phyloP scores from a whole-genome alignment of 2,888 invertebrate genomes.

The Ligdia adustata region DNA sequence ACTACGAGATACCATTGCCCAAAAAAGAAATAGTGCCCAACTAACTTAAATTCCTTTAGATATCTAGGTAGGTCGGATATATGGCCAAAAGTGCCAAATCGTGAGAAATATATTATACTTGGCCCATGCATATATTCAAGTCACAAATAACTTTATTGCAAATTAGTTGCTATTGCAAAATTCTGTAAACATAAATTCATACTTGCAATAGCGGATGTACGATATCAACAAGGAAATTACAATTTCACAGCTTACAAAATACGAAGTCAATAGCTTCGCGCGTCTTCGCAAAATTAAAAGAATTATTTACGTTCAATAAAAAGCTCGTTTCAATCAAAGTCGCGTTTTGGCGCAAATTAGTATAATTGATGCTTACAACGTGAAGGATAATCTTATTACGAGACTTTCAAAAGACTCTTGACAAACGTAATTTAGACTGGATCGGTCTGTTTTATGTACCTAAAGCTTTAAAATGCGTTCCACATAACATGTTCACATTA shows the following conservation, averaged over 20 bases:
- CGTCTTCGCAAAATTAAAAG: constrained; percentile 39
- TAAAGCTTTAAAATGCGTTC: constrained; percentile 1
- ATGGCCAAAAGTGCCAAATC: too few relatives aligned
- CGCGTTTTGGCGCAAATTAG: constrained; percentile 6
- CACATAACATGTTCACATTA: too few relatives aligned
- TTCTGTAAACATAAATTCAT: constrained; percentile 2
- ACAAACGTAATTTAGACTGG: constrained; percentile 1
- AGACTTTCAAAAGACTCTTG: constrained; percentile 14
- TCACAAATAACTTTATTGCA: not conserved
- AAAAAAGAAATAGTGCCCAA: too few relatives aligned
- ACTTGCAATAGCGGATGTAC: constrained; percentile 15
- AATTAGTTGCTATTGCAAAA: not conserved
- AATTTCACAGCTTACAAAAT: constrained; percentile 41
- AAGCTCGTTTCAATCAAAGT: constrained; percentile 23
- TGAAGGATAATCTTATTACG: constrained; percentile 11
- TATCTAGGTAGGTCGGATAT: too few relatives aligned
- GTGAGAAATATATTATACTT: too few relatives aligned
- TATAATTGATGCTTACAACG: constrained; percentile 1
- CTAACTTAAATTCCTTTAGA: too few relatives aligned
- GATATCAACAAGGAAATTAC: constrained; percentile 12
- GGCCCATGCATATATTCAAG: too few relatives aligned
- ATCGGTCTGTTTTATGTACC: not conserved
- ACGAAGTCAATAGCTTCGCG: constrained; percentile 44
- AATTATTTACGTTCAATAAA: constrained; percentile 29
- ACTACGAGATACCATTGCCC: too few relatives aligned